Percentiles rank a stretch among this genome's conserved stretches.
These are phyloP conservation scores for Chymomyza costata DNA, from an alignment of 1,140 invertebrate species.

Conservation along the genomic window DNA sequence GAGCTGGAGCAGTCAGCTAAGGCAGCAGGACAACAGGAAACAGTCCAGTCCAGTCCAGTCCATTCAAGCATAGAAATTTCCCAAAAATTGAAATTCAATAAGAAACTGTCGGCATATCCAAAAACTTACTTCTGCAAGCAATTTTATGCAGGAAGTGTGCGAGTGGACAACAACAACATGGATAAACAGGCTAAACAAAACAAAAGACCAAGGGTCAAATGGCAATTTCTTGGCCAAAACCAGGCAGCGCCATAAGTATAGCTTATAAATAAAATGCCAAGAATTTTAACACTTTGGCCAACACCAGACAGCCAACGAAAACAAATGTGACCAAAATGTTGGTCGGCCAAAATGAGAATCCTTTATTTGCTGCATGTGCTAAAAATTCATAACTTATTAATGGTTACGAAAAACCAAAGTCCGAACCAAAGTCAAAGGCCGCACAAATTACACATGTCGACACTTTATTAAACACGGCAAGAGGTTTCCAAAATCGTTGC, in stretches of 20 bases:
- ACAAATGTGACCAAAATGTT: neutral
- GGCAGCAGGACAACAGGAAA: slow-evolving; percentile 34
- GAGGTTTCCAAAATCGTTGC: slow-evolving; percentile 1
- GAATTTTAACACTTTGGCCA: no score
- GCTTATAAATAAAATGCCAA: slow-evolving; percentile 29
- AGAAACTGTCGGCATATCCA: neutral
- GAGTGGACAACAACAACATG: slow-evolving; percentile 2
- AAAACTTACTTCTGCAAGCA: slow-evolving; percentile 3
- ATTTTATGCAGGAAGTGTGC: slow-evolving; percentile 16
- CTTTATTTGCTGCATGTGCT: neutral
- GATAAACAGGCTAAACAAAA: slow-evolving; percentile 9
- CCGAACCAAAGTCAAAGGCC: slow-evolving; percentile 34
- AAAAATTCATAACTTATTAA: slow-evolving; percentile 4
- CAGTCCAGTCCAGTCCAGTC: slow-evolving; percentile 24
- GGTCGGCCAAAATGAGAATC: neutral
- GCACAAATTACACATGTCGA: slow-evolving; percentile 72
- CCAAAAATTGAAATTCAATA: slow-evolving; percentile 57
- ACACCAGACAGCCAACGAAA: neutral
- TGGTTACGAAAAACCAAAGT: neutral
- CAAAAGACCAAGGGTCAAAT: slow-evolving; percentile 31
- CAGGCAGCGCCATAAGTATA: slow-evolving; percentile 8
- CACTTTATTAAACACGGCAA: slow-evolving; percentile 59
- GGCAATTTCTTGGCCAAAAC: slow-evolving; percentile 34
- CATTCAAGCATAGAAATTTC: slow-evolving; percentile 30
- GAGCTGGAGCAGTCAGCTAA: neutral